Evolutionary conservation across 2,113 vertebrate genomes (phyloP).

Genomic region (Penelope pileata): DNA sequence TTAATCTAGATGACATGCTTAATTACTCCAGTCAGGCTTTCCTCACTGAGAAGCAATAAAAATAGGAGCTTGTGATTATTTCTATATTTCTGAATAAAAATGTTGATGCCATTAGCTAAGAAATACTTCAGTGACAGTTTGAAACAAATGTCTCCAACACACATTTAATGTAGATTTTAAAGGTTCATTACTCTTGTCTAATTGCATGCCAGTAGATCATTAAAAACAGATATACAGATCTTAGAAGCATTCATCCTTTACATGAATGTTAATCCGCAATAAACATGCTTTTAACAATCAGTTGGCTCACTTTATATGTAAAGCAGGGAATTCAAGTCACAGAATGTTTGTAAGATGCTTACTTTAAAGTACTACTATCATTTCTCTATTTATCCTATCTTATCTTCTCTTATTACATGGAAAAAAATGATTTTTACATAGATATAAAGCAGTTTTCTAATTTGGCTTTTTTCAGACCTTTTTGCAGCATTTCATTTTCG

Average conservation of each 20-base stretch:
- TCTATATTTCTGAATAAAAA: conserved; percentile 31
- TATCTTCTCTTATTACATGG: background rate
- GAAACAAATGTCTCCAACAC: conserved; percentile 16
- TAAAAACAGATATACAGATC: conserved; percentile 49
- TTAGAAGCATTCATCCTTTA: conserved; percentile 20
- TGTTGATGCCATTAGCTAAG: conserved; percentile 1
- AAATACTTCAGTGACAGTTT: conserved; percentile 4
- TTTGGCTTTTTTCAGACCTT: background rate
- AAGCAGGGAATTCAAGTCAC: background rate
- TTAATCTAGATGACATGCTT: conserved; percentile 11
- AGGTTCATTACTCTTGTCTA: conserved; percentile 32
- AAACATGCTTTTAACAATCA: conserved; percentile 22
- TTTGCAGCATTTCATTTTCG: background rate
- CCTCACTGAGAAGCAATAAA: background rate
- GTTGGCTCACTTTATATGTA: background rate
- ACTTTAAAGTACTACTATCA: background rate
- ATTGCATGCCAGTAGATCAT: conserved; percentile 29
- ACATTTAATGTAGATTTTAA: conserved; percentile 23
- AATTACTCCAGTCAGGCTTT: conserved; percentile 10
- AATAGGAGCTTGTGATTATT: background rate
- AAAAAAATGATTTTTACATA: background rate
- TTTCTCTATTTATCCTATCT: background rate
- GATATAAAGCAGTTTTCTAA: background rate
- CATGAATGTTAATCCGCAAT: conserved; percentile 12
- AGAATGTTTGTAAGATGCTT: background rate